Evolutionary conservation across 1,140 invertebrate genomes (phyloP), one percentile per base, ranked within the genome.

Genomic region (Phocides pigmalion): DNA sequence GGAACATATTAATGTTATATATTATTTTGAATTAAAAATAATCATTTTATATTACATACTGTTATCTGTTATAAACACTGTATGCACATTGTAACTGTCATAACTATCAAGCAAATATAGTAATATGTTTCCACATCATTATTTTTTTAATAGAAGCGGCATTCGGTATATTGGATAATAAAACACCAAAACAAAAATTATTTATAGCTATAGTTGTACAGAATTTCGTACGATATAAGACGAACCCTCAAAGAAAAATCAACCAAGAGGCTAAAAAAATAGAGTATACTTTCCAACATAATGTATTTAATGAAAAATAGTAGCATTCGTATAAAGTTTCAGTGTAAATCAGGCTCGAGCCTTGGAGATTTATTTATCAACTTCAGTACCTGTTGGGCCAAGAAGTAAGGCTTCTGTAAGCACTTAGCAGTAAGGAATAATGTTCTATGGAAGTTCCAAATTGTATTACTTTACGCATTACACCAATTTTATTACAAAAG

Each of bases 331-430:
- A 49, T 28, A 28, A 49, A 49, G 20, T 49, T 49, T 49, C 3
- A 4, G 46, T 15, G 46, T 49, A 49, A 49, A 49, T 49, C 46
- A 49, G 20, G 46, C 46, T 14, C 20, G 46, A 22, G 14, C 44
- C 46, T 49, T 14, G 20, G 20, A 49, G 46, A 49, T 49, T 49
- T 49, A 49, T 49, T 49, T 49, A 49, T 49, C 46, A 49, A 49
- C 46, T 49, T 49, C 46, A 49, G 46, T 49, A 49, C 46, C 46
- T 49, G 46, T 49, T 49, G 46, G 46, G 14, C 46, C 46, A 49
- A 49, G 46, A 4, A 49, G 46, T 49, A 47, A 22, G 20, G 44
- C 22, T 49, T 49, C 25, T 25, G 46, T 20, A n/a, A n/a, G n/a
- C n/a, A 28, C 22, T 22, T 9, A 49, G 15, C 1, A 28, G 25